Evolutionary conservation across 2,797 vertebrate species (phyloP), one percentile per base, ranked within the genome.

Genomic region (Smutsia gigantea): DNA sequence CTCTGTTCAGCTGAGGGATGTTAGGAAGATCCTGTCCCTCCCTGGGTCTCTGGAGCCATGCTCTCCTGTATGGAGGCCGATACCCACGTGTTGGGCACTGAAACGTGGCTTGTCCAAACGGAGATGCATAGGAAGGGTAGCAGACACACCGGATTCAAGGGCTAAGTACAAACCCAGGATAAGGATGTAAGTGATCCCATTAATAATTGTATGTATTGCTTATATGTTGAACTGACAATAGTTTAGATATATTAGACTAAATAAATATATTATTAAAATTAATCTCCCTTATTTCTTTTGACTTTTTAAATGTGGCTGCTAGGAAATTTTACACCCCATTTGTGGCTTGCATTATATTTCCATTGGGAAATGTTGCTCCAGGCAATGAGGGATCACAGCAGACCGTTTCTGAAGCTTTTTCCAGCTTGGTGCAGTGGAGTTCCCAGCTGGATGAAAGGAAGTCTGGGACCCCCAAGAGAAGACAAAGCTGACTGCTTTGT

Each of bases 251-350:
- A 51, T 10, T n/a, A 34, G 13, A 53, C 53, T 34, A 10, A 89
- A 64, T 25, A n/a, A 72, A 53, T 29, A 31, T 53, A n/a, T 37
- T 61, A 29, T 66, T 68, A 49, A 87, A 18, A 77, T 14, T 15
- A 72, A 7, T 37, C 21, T 29, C 42, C 23, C 59, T 31, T 17
- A 51, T 88, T 69, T 39, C 7, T 72, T 77, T 84, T 37, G 14
- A 37, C 42, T 68, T 34, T 74, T 49, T 37, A 9, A 25, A 61
- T 31, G 21, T 42, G n/a, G 18, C 27, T 69, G 2, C 34, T 69
- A 13, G 51, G 27, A 63, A 13, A 3, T 4, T 46, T 39, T 39
- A 21, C 51, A 27, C 13, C 5, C 4, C 9, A 1, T 5, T 0
- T 39, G 27, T 31, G 77, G 59, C 77, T 69, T 4, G 31, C 63